Percentiles rank a stretch among this genome's conserved stretches.
Conservation (phyloP, 2,888 invertebrate species). For the Rhabditophanes sp. region DNA sequence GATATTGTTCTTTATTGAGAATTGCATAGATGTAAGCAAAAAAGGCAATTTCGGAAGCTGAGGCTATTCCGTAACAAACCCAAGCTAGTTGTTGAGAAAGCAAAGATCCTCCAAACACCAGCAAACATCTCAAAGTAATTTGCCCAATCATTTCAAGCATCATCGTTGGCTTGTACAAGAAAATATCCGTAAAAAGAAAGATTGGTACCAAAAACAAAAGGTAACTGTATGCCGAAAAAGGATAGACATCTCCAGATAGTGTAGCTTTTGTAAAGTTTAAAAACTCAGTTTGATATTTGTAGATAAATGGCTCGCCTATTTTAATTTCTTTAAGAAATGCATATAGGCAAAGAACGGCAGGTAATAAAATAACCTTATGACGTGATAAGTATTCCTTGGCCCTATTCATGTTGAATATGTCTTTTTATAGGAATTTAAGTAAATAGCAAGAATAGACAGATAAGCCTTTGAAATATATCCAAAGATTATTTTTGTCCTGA, state of each 20-base stretch:
- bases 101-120: conserved; percentile 16
- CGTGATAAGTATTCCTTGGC: too few species aligned
- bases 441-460: too few species aligned
- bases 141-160: conserved; percentile 18
- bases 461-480: too few species aligned
- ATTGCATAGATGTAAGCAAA: conserved; percentile 21
- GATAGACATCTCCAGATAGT: conserved; percentile 17
- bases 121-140: conserved; percentile 15
- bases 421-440: too few species aligned
- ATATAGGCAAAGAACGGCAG: conserved; percentile 11
- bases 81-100: conserved; percentile 10
- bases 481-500: too few species aligned
- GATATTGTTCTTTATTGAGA: conserved; percentile 19
- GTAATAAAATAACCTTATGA: too few species aligned
- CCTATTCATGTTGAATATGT: too few species aligned
- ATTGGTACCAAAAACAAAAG: conserved; percentile 14
- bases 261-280: conserved; percentile 14
- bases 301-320: conserved; percentile 19
- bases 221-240: conserved; percentile 16
- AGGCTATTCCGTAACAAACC: conserved; percentile 16
- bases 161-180: conserved; percentile 23
- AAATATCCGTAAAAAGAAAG: conserved; percentile 16
- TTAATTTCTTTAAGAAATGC: conserved; percentile 15
- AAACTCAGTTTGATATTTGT: conserved; percentile 18
- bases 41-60: conserved; percentile 23